Evolutionary conservation across 35 echinoderm and acorn worm species (phyloP).

Genomic region (Lytechinus pictus): DNA sequence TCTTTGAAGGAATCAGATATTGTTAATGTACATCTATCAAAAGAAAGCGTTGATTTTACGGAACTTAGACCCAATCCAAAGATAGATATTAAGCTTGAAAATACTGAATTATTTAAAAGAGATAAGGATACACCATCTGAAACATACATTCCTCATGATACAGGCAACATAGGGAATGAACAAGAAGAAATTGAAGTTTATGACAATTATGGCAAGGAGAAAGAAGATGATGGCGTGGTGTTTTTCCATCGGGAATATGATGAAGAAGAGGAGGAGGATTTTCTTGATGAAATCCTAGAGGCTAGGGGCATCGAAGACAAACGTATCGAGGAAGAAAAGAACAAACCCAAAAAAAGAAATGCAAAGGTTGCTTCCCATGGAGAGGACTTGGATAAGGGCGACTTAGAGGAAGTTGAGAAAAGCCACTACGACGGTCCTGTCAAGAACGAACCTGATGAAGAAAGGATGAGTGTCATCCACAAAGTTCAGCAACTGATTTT

Average conservation of each 20-base stretch:
- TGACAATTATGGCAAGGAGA: not conserved
- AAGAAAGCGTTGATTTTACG: not conserved
- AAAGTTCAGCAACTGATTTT: conserved; percentile 15
- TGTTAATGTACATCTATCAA: not conserved
- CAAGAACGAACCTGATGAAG: not conserved
- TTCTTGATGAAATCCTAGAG: conserved; percentile 27
- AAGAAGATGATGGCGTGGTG: conserved; percentile 31
- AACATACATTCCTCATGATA: conserved; percentile 33
- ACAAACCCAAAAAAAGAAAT: not conserved
- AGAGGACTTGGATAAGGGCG: conserved; percentile 35
- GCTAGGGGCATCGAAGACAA: conserved; percentile 12
- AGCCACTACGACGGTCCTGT: conserved; percentile 40
- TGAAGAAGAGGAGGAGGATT: conserved; percentile 43
- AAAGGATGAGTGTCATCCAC: not conserved
- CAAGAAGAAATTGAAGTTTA: not conserved
- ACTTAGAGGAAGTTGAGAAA: conserved; percentile 27
- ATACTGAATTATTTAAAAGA: not conserved
- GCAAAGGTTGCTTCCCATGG: conserved; percentile 24
- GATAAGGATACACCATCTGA: not conserved
- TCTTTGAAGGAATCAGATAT: not conserved
- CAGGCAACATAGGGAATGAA: conserved; percentile 7
- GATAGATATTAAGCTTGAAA: not conserved
- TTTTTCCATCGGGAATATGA: conserved; percentile 28
- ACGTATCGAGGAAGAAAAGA: not conserved
- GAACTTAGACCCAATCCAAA: not conserved